phyloP scores from a whole-genome alignment of 2,888 invertebrate species.

The Lepidocyrtinus sp. region DNA sequence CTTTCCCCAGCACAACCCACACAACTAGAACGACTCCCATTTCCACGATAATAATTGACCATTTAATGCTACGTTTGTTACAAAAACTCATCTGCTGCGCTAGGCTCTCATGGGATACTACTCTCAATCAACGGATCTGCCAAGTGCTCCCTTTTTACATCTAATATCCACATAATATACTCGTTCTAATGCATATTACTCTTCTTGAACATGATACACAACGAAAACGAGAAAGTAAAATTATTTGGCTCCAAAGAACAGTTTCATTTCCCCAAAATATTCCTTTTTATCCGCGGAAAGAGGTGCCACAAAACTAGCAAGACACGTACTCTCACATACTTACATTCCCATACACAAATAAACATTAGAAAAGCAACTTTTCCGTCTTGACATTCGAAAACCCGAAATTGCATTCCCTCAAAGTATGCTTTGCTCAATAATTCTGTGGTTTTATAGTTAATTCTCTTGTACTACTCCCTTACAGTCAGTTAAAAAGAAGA shows the following conservation, averaged over 20 bases:
- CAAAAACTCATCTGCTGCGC: conserved; percentile 61
- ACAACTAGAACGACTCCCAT: conserved; percentile 40
- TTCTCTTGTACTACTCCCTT: conserved; percentile 32
- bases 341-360: background rate
- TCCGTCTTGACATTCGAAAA: conserved; percentile 42
- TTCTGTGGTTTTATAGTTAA: conserved; percentile 52
- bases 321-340: background rate
- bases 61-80: conserved; percentile 62
- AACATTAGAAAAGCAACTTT: conserved; percentile 24
- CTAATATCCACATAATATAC: conserved; percentile 48
- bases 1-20: conserved; percentile 19
- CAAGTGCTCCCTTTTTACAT: conserved; percentile 52
- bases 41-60: conserved; percentile 59
- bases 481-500: conserved; percentile 1
- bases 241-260: conserved; percentile 14
- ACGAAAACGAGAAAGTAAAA: conserved; percentile 2
- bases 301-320: background rate
- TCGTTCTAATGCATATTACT: conserved; percentile 11
- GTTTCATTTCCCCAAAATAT: conserved; percentile 7
- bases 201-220: conserved; percentile 13
- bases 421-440: conserved; percentile 33
- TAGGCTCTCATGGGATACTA: conserved; percentile 60
- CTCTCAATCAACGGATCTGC: conserved; percentile 62
- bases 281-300: background rate
- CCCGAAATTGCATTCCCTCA: conserved; percentile 54